phyloP scores from a whole-genome alignment of 2,797 vertebrate genomes.

The Coregonus suidteri region DNA sequence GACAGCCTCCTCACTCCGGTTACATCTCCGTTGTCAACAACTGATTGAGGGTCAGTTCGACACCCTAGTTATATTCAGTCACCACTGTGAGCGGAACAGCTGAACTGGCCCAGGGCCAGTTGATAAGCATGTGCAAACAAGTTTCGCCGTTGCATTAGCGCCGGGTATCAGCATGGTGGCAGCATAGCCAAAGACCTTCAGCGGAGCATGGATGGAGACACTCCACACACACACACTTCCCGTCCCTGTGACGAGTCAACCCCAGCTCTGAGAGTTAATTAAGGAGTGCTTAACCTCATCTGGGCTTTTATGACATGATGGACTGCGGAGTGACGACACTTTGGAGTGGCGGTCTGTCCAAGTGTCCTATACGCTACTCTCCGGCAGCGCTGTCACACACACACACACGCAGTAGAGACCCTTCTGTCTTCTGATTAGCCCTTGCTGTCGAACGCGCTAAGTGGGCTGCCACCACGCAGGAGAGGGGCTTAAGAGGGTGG shows the following conservation, averaged over 20 bases:
- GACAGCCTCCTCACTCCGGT: slow-evolving; percentile 39
- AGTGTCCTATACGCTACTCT: slow-evolving; percentile 24
- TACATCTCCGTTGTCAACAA: slow-evolving; percentile 71
- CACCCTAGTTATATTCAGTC: slow-evolving; percentile 67
- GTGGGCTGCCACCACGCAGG: slow-evolving; percentile 28
- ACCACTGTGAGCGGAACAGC: slow-evolving; percentile 62
- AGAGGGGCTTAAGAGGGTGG: slow-evolving; percentile 32
- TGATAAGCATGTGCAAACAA: slow-evolving; percentile 59
- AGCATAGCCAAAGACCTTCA: slow-evolving; percentile 48
- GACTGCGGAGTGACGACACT: slow-evolving; percentile 36
- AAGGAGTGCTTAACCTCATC: slow-evolving; percentile 47
- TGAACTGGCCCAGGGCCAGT: slow-evolving; percentile 55
- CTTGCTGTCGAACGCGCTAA: slow-evolving; percentile 21
- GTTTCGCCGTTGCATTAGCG: slow-evolving; percentile 56
- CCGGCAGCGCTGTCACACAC: background rate
- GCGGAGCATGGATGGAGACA: slow-evolving; percentile 25
- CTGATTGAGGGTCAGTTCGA: slow-evolving; percentile 64
- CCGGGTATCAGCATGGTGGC: slow-evolving; percentile 52
- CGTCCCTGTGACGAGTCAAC: background rate
- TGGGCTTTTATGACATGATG: slow-evolving; percentile 38
- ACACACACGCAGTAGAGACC: slow-evolving; percentile 11
- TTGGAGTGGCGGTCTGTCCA: slow-evolving; percentile 19
- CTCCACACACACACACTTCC: slow-evolving; percentile 6
- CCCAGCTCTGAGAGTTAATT: slow-evolving; percentile 31
- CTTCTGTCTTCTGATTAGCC: slow-evolving; percentile 33